Evolutionary conservation across 2,797 vertebrate species (phyloP), one percentile per base, ranked within the genome.

Genomic region (Spinibarbus caldwelli): DNA sequence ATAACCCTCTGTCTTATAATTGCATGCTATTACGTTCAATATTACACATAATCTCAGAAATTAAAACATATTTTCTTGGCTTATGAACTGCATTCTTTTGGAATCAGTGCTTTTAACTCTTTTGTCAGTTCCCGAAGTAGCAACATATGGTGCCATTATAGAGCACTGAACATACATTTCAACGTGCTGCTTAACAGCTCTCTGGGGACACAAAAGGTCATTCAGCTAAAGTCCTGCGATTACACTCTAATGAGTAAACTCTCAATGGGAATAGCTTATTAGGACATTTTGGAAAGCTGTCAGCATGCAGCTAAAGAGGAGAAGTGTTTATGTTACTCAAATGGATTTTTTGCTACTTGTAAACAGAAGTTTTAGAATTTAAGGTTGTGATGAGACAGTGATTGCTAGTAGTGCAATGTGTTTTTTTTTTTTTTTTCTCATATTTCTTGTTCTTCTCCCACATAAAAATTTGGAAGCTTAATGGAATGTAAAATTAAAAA

Each of bases 171-270:
- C 66, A 67, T 68, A 78, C 72, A 85, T 85, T 80, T 64, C 31
- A 82, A 77, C 76, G 41, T 82, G 73, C 67, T 73, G 79, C 82
- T 84, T 82, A 84, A 70, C 71, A 67, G 52, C 82, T 59, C 86
- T 87, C 82, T 47, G 64, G 77, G 76, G 78, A 47, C 83, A 86
- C 86, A 86, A 86, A 90, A 85, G 86, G 77, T 64, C 80, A 84
- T 75, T 87, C 82, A 80, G 78, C 78, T 76, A 77, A 87, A 80
- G 78, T 57, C 86, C 83, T 38, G 82, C 62, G 77, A 84, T 81
- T 85, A 85, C 77, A 73, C 78, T 86, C 68, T 84, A 86, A 79
- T 78, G 83, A 88, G 73, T 78, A 57, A 79, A 84, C 70, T 64
- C 75, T 85, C 57, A 89, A 85, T 73, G 54, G 84, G 77, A 15